Conservation (phyloP, 2,888 invertebrate species). For the Craniophora ligustri region DNA sequence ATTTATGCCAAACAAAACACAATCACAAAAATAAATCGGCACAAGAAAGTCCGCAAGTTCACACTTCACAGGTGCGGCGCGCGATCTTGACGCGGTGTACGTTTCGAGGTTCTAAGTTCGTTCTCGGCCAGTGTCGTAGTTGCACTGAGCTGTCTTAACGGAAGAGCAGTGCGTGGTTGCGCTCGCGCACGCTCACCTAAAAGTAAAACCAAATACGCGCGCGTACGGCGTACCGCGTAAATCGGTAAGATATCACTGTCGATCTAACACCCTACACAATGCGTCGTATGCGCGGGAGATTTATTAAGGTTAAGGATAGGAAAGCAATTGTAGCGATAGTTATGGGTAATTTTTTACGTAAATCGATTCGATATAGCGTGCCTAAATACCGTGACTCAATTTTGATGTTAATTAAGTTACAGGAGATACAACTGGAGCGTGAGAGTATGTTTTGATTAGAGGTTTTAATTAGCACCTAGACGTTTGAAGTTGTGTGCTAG, state of each 20-base stretch:
- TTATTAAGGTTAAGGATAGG: slow-evolving; percentile 86
- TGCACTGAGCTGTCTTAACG: slow-evolving; percentile 80
- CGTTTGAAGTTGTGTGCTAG: slow-evolving; percentile 34
- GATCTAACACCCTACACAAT: slow-evolving; percentile 76
- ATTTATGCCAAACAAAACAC: slow-evolving; percentile 66
- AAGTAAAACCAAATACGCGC: slow-evolving; percentile 76
- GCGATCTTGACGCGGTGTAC: slow-evolving; percentile 61
- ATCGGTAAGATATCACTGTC: slow-evolving; percentile 70
- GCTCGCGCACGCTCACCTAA: slow-evolving; percentile 82
- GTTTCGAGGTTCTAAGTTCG: slow-evolving; percentile 80
- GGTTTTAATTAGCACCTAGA: slow-evolving; percentile 56
- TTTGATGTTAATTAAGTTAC: slow-evolving; percentile 67
- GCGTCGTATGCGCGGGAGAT: slow-evolving; percentile 50
- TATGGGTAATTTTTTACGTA: slow-evolving; percentile 65
- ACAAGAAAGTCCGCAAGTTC: slow-evolving; percentile 75
- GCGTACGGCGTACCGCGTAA: slow-evolving; percentile 67
- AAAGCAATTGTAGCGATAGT: slow-evolving; percentile 66
- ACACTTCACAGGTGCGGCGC: slow-evolving; percentile 75
- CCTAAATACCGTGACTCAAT: slow-evolving; percentile 55
- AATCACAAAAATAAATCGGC: slow-evolving; percentile 70
- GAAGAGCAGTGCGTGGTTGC: slow-evolving; percentile 79
- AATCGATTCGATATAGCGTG: slow-evolving; percentile 70
- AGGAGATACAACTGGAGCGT: slow-evolving; percentile 70
- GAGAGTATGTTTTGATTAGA: slow-evolving; percentile 61
- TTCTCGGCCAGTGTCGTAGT: slow-evolving; percentile 82